A percentile compares a stretch with the other conserved stretches of the same genome.
Conservation (phyloP, 92 coral and sea anemone species). For the Galaxea fascicularis region DNA sequence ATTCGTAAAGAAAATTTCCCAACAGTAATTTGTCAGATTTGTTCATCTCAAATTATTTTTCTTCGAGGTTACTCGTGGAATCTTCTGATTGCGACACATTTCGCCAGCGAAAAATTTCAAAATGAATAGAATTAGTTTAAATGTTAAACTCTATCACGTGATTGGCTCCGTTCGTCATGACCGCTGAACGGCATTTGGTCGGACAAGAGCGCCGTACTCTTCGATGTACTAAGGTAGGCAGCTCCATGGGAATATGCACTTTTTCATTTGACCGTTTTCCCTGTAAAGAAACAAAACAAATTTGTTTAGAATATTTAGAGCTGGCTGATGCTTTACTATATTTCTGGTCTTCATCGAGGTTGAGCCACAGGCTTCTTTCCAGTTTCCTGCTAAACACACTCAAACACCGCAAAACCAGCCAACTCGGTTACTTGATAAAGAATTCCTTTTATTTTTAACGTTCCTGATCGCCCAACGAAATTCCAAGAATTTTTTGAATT, state of each 20-base stretch:
- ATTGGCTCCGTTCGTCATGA: neutral
- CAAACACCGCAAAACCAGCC: neutral
- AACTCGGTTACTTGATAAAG: neutral
- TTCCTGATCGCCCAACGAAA: too few species aligned
- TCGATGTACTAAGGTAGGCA: neutral
- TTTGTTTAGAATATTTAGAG: neutral
- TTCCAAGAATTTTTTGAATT: too few species aligned
- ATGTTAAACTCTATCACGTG: neutral
- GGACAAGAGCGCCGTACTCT: neutral
- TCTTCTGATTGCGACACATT: conserved; percentile 9
- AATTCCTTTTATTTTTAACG: too few species aligned
- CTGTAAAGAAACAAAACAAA: neutral
- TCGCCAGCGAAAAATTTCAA: conserved; percentile 30
- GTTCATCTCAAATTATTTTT: neutral
- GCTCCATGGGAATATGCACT: neutral
- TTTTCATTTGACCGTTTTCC: neutral
- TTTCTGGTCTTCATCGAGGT: neutral
- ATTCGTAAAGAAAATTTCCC: neutral
- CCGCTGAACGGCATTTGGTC: neutral
- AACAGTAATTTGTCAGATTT: neutral
- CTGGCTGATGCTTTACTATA: neutral
- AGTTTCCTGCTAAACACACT: neutral
- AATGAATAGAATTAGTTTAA: neutral
- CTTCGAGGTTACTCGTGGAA: neutral
- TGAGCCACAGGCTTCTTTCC: neutral